phyloP scores from a whole-genome alignment of 2,797 vertebrate genomes.

The Labroides dimidiatus region DNA sequence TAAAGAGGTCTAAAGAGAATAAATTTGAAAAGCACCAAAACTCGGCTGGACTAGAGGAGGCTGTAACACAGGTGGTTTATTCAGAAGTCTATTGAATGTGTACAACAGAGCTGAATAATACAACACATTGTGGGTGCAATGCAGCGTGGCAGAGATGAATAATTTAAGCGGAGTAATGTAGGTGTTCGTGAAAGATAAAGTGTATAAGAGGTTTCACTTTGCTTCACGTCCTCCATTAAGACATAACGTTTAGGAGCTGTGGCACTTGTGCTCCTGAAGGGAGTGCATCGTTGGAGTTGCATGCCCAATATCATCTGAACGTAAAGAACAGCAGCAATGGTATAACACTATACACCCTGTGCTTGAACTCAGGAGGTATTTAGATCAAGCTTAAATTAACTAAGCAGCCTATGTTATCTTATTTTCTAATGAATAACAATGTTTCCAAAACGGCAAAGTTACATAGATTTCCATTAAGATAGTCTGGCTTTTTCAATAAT shows the following conservation, averaged over 20 bases:
- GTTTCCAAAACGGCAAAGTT: not conserved
- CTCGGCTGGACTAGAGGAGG: not conserved
- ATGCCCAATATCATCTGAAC: slow-evolving; percentile 44
- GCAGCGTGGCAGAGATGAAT: slow-evolving; percentile 21
- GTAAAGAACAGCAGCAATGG: slow-evolving; percentile 40
- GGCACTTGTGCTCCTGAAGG: slow-evolving; percentile 48
- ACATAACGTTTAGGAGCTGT: slow-evolving; percentile 39
- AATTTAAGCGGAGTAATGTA: slow-evolving; percentile 22
- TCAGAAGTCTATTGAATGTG: slow-evolving; percentile 5
- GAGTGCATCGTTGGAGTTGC: slow-evolving; percentile 48
- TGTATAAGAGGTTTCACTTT: slow-evolving; percentile 40
- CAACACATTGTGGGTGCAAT: slow-evolving; percentile 1
- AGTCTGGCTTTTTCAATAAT: not conserved
- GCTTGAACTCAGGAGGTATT: slow-evolving; percentile 41
- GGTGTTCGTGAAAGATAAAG: slow-evolving; percentile 27
- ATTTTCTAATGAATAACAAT: not conserved
- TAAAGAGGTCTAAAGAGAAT: not conserved
- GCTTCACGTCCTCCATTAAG: slow-evolving; percentile 47
- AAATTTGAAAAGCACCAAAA: not conserved
- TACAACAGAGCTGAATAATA: slow-evolving; percentile 26
- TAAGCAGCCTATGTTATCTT: no score
- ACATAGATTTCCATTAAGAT: not conserved
- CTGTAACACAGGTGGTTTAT: not conserved
- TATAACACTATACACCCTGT: slow-evolving; percentile 26
- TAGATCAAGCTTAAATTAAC: slow-evolving; percentile 42